phyloP scores from a whole-genome alignment of 2,113 vertebrate genomes.

The Rhipidura dahli region DNA sequence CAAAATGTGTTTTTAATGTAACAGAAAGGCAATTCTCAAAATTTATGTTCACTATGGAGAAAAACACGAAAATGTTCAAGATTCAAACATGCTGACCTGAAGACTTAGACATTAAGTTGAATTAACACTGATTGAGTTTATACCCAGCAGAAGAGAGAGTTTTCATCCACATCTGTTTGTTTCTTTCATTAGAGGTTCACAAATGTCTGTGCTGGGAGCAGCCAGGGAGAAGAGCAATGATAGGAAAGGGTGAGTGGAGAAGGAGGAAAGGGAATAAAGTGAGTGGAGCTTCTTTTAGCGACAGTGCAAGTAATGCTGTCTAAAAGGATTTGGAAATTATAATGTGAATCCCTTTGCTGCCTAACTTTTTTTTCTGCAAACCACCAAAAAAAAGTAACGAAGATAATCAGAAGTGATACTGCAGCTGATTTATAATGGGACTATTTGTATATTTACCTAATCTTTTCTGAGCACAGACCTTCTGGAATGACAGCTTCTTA shows the following conservation, averaged over 20 bases:
- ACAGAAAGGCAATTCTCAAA: neutral
- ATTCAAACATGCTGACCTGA: neutral
- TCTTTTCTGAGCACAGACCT: conserved; percentile 51
- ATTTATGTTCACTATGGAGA: neutral
- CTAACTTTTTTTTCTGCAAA: neutral
- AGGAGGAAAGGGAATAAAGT: neutral
- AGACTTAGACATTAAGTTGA: neutral
- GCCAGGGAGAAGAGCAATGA: neutral
- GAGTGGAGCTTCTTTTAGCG: neutral
- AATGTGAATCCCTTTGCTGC: neutral
- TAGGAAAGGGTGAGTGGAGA: neutral
- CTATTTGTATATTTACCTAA: conserved; percentile 46
- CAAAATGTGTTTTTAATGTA: neutral
- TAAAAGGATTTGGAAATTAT: neutral
- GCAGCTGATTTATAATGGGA: neutral
- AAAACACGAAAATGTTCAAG: neutral
- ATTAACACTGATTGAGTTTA: neutral
- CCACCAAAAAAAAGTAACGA: neutral
- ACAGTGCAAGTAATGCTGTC: neutral
- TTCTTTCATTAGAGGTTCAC: neutral
- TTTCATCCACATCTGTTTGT: neutral
- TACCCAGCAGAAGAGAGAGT: neutral
- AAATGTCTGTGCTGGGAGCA: accelerated
- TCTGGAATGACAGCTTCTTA: conserved; percentile 58
- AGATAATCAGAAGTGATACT: neutral